Base-by-base conservation (phyloP, 2,113 vertebrate genomes). In the Aspiorhynchus laticeps region DNA sequence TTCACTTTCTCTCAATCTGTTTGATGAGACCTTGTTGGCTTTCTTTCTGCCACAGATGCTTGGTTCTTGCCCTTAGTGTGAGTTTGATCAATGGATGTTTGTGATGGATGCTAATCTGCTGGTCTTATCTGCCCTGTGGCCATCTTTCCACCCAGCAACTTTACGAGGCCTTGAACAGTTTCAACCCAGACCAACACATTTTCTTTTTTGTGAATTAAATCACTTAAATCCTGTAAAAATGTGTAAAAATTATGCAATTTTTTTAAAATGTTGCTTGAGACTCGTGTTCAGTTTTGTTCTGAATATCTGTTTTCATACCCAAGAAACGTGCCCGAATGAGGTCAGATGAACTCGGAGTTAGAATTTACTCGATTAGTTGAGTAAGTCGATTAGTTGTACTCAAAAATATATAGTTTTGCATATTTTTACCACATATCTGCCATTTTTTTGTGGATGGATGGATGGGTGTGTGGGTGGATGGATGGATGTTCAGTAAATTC, bases 21-120 rank as follows among this genome's bases (percentile, higher is more conserved):
- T 56, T 84, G 77, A 28, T 59, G 74, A 63, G 48, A 48, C 87
- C 73, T 65, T 31, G 80, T 28, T 77, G 26, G 71, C 67, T 86
- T n/a, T 74, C 38, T 53, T 41, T 88, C 41, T 77, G 71, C 51
- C 7, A 31, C 59, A 53, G 53, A n/a, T 36, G 31, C 63, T 87
- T 89, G 80, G 76, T 38, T 73, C 75, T 69, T 87, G 71, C 79
- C 78, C 11, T 74, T 84, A 48, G 43, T 83, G 59, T 56, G 41
- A 83, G 80, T 65, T 15, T 78, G 88, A 90, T 90, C 91, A 78
- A 89, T 88, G 80, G 71, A 2, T 75, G 24, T 76, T 77, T 26
- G 63, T 75, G 82, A 87, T 87, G 36, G 83, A 87, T 84, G 85
- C 85, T 91, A 89, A 91, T 89, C 88, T 90, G 14, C 12, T 53